Evolutionary conservation across 2,888 invertebrate genomes (phyloP), one percentile per base, ranked within the genome.

Genomic region (Hybos culiciformis): DNA sequence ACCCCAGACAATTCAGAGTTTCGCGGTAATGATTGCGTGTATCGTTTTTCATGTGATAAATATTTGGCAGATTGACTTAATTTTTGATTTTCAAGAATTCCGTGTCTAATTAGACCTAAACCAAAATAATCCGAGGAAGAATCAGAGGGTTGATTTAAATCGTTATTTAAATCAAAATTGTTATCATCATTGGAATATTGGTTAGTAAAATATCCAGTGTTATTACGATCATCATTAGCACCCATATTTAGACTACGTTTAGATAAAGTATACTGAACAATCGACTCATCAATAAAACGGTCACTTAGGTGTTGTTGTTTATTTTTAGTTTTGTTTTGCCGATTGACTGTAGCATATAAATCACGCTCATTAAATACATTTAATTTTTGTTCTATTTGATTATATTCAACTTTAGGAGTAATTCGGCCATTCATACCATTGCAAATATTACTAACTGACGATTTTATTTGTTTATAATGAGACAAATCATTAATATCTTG

Each of bases 331-430:
- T 67, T 67, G 8, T 59, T 57, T 45, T 66, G 66, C 37, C 67
- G 60, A 56, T 67, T 66, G n/a, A 67, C 62, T 2, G 67, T 67
- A 5, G 67, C 67, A 52, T 67, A 67, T 14, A 67, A 61, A 44
- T 67, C 66, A 44, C 62, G 59, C 37, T 60, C 58, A 43, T 64
- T 65, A 37, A 49, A 49, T 18, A 59, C 59, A 52, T 63, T 63
- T 7, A 61, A 52, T 44, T 60, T 61, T 19, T 47, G 45, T 41
- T 63, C 63, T 26, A 37, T 37, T 14, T 43, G 44, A 18, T 37
- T 41, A n/a, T 43, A 36, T 19, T 38, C 37, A 33, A 43, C 37
- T 19, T 26, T 23, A 8, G 24, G 18, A 19, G 39, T 39, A 40
- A 58, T 59, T 41, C 59, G 59, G 15, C 46, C 43, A 2, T 58